phyloP scores from a whole-genome alignment of 2,888 invertebrate genomes.

The Dendrolimus houi region DNA sequence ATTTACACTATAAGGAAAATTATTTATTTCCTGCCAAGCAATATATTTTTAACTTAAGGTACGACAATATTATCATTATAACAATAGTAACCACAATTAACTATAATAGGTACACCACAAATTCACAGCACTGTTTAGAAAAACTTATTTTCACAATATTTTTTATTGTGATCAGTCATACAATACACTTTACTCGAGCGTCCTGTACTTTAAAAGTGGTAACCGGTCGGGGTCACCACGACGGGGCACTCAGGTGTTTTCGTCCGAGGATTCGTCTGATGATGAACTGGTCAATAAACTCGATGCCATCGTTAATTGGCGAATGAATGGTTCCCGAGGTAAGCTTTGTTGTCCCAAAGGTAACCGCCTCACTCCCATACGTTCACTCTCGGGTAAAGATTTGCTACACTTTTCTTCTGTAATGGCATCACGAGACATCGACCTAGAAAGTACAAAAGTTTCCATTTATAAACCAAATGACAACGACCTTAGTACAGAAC shows the following conservation, averaged over 20 bases:
- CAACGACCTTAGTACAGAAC: too few species aligned
- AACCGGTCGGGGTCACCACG: constrained; percentile 70
- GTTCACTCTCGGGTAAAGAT: constrained; percentile 78
- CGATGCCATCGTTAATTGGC: constrained; percentile 78
- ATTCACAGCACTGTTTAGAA: constrained; percentile 46
- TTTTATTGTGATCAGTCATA: background rate
- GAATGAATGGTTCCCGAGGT: constrained; percentile 76
- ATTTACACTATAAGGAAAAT: background rate
- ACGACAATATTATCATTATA: constrained; percentile 8
- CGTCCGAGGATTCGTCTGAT: constrained; percentile 67
- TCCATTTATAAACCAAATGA: too few species aligned
- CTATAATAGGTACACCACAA: constrained; percentile 25
- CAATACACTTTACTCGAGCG: constrained; percentile 31
- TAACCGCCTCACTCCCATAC: constrained; percentile 65
- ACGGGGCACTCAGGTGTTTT: constrained; percentile 69
- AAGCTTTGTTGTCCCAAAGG: constrained; percentile 75
- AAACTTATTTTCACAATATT: constrained; percentile 8
- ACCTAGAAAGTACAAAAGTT: constrained; percentile 37
- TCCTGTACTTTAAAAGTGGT: constrained; percentile 66
- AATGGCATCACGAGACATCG: constrained; percentile 80
- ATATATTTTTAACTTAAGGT: constrained; percentile 6
- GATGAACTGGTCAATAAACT: constrained; percentile 80
- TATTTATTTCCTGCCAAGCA: background rate
- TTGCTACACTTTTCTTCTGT: constrained; percentile 82
- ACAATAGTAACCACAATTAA: constrained; percentile 3